A percentile compares a stretch with the other conserved stretches of the same genome.
These are phyloP conservation scores for Brienomyrus longianalis DNA, from an alignment of 2,113 vertebrate species.

Conservation along the genomic window DNA sequence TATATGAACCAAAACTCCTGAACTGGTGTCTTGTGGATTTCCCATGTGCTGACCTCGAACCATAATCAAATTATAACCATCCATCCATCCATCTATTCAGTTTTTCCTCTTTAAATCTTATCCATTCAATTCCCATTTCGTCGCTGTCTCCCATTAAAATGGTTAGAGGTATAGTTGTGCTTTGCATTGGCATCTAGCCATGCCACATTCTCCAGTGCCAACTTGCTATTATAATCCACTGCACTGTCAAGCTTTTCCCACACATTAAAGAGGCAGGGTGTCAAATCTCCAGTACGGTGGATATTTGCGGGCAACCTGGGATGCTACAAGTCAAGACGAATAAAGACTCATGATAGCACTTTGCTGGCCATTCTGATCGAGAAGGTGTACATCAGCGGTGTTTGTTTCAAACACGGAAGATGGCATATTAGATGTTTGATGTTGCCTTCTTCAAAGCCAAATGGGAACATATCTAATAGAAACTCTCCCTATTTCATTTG, in stretches of 20 bases:
- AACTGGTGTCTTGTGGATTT: background rate
- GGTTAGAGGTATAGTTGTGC: background rate
- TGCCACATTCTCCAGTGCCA: background rate
- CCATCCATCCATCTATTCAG: background rate
- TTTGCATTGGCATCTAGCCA: background rate
- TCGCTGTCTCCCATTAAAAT: background rate
- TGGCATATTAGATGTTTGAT: background rate
- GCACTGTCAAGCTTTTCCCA: background rate
- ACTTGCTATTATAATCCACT: background rate
- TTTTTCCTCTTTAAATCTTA: background rate
- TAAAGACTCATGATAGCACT: slow-evolving; percentile 53
- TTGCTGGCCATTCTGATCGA: slow-evolving; percentile 47
- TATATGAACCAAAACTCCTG: background rate
- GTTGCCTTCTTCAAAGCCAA: slow-evolving; percentile 37
- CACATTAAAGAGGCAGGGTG: background rate
- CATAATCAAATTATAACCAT: background rate
- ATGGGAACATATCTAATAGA: slow-evolving; percentile 37
- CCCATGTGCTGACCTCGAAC: background rate
- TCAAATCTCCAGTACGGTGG: slow-evolving; percentile 32
- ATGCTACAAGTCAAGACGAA: slow-evolving; percentile 31
- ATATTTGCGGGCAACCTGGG: slow-evolving; percentile 49
- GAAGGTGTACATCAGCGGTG: slow-evolving; percentile 49
- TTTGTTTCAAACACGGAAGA: slow-evolving; percentile 50
- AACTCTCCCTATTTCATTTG: slow-evolving; percentile 46
- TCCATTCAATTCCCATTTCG: background rate